Percentiles rank a stretch among this genome's conserved stretches.
These are phyloP conservation scores for Drosophila kikkawai DNA, from an alignment of 1,140 invertebrate species.

Conservation along the genomic window DNA sequence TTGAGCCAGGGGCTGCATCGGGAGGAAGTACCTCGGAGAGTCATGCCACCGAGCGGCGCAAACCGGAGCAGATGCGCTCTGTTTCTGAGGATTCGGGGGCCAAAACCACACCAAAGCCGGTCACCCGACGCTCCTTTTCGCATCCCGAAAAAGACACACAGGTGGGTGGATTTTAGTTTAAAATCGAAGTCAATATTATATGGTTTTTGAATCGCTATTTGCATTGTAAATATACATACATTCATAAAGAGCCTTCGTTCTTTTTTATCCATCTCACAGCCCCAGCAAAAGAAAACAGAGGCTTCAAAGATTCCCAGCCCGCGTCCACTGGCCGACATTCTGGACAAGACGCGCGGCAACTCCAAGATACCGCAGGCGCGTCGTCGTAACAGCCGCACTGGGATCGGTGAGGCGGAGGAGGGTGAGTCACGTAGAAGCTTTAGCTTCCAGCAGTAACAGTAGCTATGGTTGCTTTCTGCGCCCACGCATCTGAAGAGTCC, in stretches of 20 bases:
- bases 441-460: slow-evolving; percentile 30
- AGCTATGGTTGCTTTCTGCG: slow-evolving; percentile 54
- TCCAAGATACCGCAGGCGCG: slow-evolving; percentile 72
- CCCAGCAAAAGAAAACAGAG: slow-evolving; percentile 74
- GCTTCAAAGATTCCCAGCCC: slow-evolving; percentile 80
- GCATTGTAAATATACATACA: neutral
- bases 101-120: slow-evolving; percentile 74
- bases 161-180: slow-evolving; percentile 35
- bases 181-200: neutral
- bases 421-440: slow-evolving; percentile 60
- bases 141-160: slow-evolving; percentile 84
- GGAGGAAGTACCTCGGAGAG: slow-evolving; percentile 18
- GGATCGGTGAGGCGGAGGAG: slow-evolving; percentile 61
- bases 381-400: slow-evolving; percentile 69
- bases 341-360: slow-evolving; percentile 71
- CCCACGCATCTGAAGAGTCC: slow-evolving; percentile 67
- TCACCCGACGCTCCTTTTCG: slow-evolving; percentile 80
- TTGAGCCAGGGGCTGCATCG: neutral
- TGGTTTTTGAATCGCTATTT: too few species aligned
- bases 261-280: slow-evolving; percentile 30
- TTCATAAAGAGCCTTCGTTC: neutral
- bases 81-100: slow-evolving; percentile 83
- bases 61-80: slow-evolving; percentile 84
- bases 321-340: slow-evolving; percentile 75
- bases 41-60: slow-evolving; percentile 58